Evolutionary conservation across 2,797 vertebrate genomes (phyloP), one percentile per base, ranked within the genome.

Genomic region (Pempheris klunzingeri): DNA sequence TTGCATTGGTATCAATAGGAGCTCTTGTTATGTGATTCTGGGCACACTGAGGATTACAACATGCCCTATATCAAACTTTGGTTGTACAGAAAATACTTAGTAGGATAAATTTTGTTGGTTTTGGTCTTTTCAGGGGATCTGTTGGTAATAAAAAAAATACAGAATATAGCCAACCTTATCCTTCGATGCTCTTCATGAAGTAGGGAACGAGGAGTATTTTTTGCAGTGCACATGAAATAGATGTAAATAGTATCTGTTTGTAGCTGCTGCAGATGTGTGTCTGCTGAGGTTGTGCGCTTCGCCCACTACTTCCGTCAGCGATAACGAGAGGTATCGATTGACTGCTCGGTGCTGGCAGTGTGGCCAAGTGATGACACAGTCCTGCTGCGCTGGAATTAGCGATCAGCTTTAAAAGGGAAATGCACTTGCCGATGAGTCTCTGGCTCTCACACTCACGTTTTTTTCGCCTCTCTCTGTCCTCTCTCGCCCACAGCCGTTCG

Each of bases 401-500:
- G 38, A 81, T 69, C 36, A 38, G 50, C 57, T 77, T 47, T 30
- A 68, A 58, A 67, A 47, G 36, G 55, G 49, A 82, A 79, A 65
- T 60, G 49, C 32, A 38, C 59, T 43, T 46, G 28, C 68, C 10
- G 47, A 50, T 80, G 53, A 20, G 28, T 73, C 28, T 64, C 39
- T 54, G 44, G 18, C 38, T 24, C 46, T 65, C 2, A 30, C 0
- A 17, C 53, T 81, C 64, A 36, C 44, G 18, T 24, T 50, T 22
- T n/a, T 60, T 22, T 36, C n/a, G 6, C 24, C 46, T 41, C 50
- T 71, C 78, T 80, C 41, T 77, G 28, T 62, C 18, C 36, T 57
- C 44, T 84, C 22, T 90, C 30, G 41, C 70, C 92, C 85, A 34
- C 94, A 99, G 98, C 97, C 97, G 0, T 99, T 99, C 82, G 98